Evolutionary conservation across 2,888 invertebrate genomes (phyloP).

Genomic region (Philaethria dido): DNA sequence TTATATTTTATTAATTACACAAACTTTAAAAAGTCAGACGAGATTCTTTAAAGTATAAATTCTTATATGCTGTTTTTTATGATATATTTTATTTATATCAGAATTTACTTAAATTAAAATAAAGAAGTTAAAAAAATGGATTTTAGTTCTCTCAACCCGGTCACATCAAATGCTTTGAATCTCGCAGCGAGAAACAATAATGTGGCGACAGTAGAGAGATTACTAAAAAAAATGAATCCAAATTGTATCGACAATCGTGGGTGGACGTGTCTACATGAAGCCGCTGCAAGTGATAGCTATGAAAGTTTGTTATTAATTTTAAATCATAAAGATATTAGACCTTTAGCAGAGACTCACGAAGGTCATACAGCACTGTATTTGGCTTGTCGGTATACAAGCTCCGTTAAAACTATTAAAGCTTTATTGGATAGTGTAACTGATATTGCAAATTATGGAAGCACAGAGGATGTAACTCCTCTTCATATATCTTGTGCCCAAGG

Average conservation of each 20-base stretch:
- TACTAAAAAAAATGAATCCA: slow-evolving; percentile 73
- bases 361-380: slow-evolving; percentile 78
- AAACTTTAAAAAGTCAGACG: not conserved
- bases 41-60: not conserved
- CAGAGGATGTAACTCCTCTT: slow-evolving; percentile 75
- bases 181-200: slow-evolving; percentile 75
- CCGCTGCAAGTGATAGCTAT: slow-evolving; percentile 71
- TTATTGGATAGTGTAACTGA: slow-evolving; percentile 65
- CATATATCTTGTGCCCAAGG: slow-evolving; percentile 73
- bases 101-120: not conserved
- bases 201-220: slow-evolving; percentile 57
- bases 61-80: not conserved
- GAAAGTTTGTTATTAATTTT: slow-evolving; percentile 67
- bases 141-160: slow-evolving; percentile 80
- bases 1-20: not conserved
- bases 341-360: slow-evolving; percentile 72
- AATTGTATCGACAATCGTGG: slow-evolving; percentile 80
- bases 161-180: slow-evolving; percentile 72
- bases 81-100: not conserved
- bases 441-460: slow-evolving; percentile 74
- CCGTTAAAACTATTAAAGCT: slow-evolving; percentile 63
- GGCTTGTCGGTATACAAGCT: slow-evolving; percentile 66
- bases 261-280: slow-evolving; percentile 82
- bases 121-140: slow-evolving; percentile 61
- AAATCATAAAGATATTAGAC: slow-evolving; percentile 62